Evolutionary conservation across 2,888 invertebrate genomes (phyloP).

Genomic region (Capitulum mitella): DNA sequence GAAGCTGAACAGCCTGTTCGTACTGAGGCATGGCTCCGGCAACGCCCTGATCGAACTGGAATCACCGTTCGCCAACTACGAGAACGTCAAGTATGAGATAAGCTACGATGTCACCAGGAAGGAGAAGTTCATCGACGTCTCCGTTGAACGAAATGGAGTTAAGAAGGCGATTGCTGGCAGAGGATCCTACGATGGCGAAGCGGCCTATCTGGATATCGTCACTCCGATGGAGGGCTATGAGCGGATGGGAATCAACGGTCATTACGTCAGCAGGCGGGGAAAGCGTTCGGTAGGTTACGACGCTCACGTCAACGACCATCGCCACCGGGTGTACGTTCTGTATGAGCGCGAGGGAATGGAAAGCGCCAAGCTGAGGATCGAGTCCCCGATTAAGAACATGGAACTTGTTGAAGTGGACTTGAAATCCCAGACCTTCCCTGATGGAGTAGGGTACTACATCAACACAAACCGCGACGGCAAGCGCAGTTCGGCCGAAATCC

Average conservation of each 20-base stretch:
- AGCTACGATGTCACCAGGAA: neutral
- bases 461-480: slow-evolving; percentile 19
- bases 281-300: neutral
- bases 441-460: neutral
- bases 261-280: neutral
- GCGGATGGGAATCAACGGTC: neutral
- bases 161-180: neutral
- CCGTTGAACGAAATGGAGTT: neutral
- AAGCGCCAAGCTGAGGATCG: neutral
- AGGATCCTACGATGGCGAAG: neutral
- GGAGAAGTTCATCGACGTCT: neutral
- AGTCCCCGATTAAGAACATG: neutral
- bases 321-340: slow-evolving; percentile 1
- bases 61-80: neutral
- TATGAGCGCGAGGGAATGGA: slow-evolving; percentile 14
- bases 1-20: neutral
- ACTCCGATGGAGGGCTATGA: slow-evolving; percentile 6
- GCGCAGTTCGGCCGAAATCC: neutral
- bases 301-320: neutral
- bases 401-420: neutral
- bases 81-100: neutral
- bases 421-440: neutral
- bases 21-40: neutral
- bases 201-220: neutral
- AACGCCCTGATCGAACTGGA: neutral